phyloP scores from a whole-genome alignment of 2,797 vertebrate species.

The Coregonus ussuriensis region DNA sequence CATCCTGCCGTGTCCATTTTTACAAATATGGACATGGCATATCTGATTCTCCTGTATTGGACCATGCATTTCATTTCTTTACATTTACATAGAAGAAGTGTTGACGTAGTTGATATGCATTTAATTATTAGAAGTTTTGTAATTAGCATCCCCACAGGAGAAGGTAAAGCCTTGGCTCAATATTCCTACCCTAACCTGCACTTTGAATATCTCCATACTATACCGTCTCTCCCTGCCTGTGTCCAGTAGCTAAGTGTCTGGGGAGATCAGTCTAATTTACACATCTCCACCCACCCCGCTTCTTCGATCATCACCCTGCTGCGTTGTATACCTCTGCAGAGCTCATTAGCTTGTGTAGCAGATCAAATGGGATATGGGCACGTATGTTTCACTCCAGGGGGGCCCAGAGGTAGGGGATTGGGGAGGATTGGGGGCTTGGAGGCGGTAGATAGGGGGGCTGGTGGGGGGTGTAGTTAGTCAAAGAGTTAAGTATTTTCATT shows the following conservation, averaged over 20 bases:
- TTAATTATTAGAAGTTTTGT: slow-evolving; percentile 21
- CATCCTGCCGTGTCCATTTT: too few relatives aligned
- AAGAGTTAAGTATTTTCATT: not conserved
- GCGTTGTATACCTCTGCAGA: slow-evolving; percentile 47
- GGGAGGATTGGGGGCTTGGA: slow-evolving; percentile 39
- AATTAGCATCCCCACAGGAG: slow-evolving; percentile 39
- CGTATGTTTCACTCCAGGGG: slow-evolving; percentile 54
- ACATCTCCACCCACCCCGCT: slow-evolving; percentile 39
- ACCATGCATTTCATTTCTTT: not conserved
- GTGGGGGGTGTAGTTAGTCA: slow-evolving; percentile 12
- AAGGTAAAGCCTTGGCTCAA: slow-evolving; percentile 37
- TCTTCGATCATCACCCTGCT: slow-evolving; percentile 58
- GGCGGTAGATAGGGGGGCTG: slow-evolving; percentile 18
- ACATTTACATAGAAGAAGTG: not conserved
- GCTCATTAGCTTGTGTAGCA: slow-evolving; percentile 73
- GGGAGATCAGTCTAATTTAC: slow-evolving; percentile 64
- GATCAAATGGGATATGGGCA: slow-evolving; percentile 58
- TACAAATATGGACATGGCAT: not conserved
- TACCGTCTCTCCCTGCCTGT: slow-evolving; percentile 23
- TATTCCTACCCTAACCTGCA: slow-evolving; percentile 36
- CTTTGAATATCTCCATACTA: slow-evolving; percentile 13
- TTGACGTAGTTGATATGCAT: slow-evolving; percentile 27
- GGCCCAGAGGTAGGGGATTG: slow-evolving; percentile 32
- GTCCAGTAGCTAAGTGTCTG: slow-evolving; percentile 43
- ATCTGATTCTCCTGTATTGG: not conserved